phyloP scores from a whole-genome alignment of 2,888 invertebrate species.

The Chelonus formosanus region DNA sequence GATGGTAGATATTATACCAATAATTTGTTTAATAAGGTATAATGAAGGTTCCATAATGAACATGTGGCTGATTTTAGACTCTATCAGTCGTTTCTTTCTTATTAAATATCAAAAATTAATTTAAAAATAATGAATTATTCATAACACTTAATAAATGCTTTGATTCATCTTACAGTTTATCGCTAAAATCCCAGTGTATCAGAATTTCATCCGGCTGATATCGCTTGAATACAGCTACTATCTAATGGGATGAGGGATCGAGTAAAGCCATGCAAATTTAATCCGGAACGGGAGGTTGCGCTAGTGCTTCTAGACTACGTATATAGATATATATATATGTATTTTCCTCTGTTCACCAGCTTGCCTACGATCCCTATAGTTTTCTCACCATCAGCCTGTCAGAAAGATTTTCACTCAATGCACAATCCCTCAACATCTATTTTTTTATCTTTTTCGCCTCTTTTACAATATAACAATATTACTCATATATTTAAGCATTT shows the following conservation, averaged over 20 bases:
- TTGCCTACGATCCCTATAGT: background rate
- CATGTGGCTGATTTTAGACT: background rate
- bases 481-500: no score
- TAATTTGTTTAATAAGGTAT: no score
- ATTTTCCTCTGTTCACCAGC: background rate
- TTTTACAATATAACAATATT: background rate
- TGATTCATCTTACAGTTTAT: slow-evolving; percentile 22
- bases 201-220: slow-evolving; percentile 23
- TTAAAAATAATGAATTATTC: slow-evolving; percentile 20
- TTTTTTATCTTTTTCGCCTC: slow-evolving; percentile 2
- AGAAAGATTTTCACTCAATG: slow-evolving; percentile 19
- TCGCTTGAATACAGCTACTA: slow-evolving; percentile 17
- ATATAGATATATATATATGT: background rate
- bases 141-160: slow-evolving; percentile 20
- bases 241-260: slow-evolving; percentile 24
- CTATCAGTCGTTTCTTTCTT: background rate
- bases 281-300: slow-evolving; percentile 19
- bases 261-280: slow-evolving; percentile 27
- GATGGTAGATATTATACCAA: no score
- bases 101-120: slow-evolving; percentile 7
- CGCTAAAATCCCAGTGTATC: slow-evolving; percentile 28
- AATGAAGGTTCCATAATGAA: no score
- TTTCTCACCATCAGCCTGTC: slow-evolving; percentile 5
- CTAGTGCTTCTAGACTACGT: background rate
- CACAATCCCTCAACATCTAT: slow-evolving; percentile 9